A percentile compares a stretch with the other conserved stretches of the same genome.
Evolutionary conservation across 2,113 vertebrate genomes (phyloP).

Genomic region (Pan troglodytes): NHGRI_mPanTro3-v2.1_pri NC_072398.2:228729001-228729500

Average conservation of each 20-base stretch:
- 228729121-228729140: fast-evolving
- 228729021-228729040: fast-evolving
- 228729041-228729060: not conserved
- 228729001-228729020: fast-evolving
- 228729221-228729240: fast-evolving
- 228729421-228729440: not conserved
- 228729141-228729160: no score
- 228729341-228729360: fast-evolving
- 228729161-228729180: not conserved
- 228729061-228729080: no score
- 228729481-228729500: fast-evolving
- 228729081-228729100: not conserved
- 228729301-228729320: not conserved
- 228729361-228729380: not conserved
- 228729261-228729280: fast-evolving
- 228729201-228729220: fast-evolving
- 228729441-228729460: fast-evolving
- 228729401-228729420: fast-evolving
- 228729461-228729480: fast-evolving
- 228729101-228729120: not conserved
- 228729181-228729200: not conserved
- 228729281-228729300: not conserved
- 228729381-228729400: no score
- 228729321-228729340: fast-evolving
- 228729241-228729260: not conserved